Evolutionary conservation across 2,113 vertebrate species (phyloP).

Genomic region (Gasterosteus aculeatus): DNA sequence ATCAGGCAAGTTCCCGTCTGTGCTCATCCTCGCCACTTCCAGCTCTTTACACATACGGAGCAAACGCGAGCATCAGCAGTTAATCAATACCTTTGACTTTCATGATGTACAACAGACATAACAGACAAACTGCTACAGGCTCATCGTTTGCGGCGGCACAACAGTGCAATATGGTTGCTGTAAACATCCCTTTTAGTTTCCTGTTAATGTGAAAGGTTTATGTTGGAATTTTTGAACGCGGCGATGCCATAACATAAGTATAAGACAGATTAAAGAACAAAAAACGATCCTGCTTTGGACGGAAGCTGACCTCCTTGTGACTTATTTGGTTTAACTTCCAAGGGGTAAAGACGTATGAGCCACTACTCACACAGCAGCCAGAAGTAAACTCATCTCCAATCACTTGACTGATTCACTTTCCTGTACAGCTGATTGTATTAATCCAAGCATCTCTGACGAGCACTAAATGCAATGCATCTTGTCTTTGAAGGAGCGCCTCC

Average conservation of each 20-base stretch:
- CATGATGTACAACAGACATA: slow-evolving; percentile 3
- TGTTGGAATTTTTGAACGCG: not conserved
- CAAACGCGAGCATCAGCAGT: slow-evolving; percentile 2
- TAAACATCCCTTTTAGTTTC: not conserved
- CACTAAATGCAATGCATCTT: slow-evolving; percentile 10
- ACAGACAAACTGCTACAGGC: not conserved
- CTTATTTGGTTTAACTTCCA: no score
- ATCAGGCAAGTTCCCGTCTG: slow-evolving; percentile 94
- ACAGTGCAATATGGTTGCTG: not conserved
- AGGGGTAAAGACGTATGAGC: not conserved
- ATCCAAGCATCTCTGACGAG: slow-evolving; percentile 19
- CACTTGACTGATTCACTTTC: slow-evolving; percentile 16
- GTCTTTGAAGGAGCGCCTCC: slow-evolving; percentile 24
- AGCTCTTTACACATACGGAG: slow-evolving; percentile 83
- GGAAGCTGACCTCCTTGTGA: not conserved
- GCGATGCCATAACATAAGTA: not conserved
- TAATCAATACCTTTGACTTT: not conserved
- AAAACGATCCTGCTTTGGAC: not conserved
- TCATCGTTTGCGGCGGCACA: no score
- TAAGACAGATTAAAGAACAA: not conserved
- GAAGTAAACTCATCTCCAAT: slow-evolving; percentile 8
- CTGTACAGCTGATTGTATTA: slow-evolving; percentile 16
- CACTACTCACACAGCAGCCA: not conserved
- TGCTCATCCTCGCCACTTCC: slow-evolving; percentile 96
- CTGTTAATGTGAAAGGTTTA: not conserved